phyloP scores from a whole-genome alignment of 2,888 invertebrate genomes.

The Dicyrtoma fusca region DNA sequence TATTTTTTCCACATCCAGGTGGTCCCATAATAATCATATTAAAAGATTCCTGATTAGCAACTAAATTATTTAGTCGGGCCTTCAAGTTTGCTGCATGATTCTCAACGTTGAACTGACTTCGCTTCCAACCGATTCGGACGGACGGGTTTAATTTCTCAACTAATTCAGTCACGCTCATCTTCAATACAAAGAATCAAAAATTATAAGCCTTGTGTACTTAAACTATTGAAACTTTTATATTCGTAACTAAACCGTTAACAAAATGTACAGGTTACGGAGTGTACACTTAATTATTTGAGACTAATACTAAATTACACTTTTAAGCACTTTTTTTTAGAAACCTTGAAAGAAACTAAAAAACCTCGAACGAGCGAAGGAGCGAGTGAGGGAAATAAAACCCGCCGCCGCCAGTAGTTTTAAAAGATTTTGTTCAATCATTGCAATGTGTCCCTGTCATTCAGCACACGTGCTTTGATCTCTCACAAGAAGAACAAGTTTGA shows the following conservation, averaged over 20 bases:
- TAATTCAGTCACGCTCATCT: slow-evolving; percentile 1
- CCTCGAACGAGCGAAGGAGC: background rate
- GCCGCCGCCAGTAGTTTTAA: slow-evolving; percentile 6
- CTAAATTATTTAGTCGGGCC: slow-evolving; percentile 17
- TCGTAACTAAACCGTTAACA: too few relatives aligned
- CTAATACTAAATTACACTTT: background rate
- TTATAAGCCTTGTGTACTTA: too few relatives aligned
- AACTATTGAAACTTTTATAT: too few relatives aligned
- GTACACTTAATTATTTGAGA: background rate
- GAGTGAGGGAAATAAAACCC: background rate
- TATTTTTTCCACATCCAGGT: slow-evolving; percentile 35
- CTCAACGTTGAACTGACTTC: slow-evolving; percentile 11
- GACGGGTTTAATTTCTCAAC: slow-evolving; percentile 25
- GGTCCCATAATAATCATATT: slow-evolving; percentile 37
- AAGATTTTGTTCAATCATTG: background rate
- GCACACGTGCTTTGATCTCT: too few relatives aligned
- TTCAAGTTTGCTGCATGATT: background rate
- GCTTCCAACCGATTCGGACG: slow-evolving; percentile 12
- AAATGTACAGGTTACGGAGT: too few relatives aligned
- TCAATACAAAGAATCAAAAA: too few relatives aligned
- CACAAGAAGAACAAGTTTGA: too few relatives aligned
- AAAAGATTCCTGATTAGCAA: slow-evolving; percentile 20
- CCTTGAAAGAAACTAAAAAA: background rate
- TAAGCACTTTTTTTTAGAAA: background rate
- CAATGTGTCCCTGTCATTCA: too few relatives aligned